Base-by-base conservation (phyloP, 2,888 invertebrate genomes). In the Antitype chi region DNA sequence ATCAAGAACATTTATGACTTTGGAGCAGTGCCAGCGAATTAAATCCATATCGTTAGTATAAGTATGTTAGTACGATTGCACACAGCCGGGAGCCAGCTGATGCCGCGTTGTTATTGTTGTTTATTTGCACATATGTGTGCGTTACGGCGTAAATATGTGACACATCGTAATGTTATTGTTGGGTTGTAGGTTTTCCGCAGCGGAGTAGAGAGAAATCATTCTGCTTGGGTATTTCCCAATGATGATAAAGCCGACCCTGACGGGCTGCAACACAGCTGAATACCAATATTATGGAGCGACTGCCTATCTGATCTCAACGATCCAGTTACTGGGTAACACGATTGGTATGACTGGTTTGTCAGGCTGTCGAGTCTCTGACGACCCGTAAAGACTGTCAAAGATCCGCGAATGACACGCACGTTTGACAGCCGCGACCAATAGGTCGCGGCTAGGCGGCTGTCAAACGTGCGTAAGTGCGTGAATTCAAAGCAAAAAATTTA, bases 11-110 rank as follows among this genome's bases (percentile, higher is more conserved):
- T 53, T 57, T 82, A 59, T 71, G 32, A 59, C 8, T 25, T 23
- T 81, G 80, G 80, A 32, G 0, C 25, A 0, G 5, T 9, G 77
- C 80, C 80, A 81, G n/a, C 15, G 32, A 74, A 82, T 76, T 76
- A 55, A 63, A 82, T 59, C 23, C 49, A 59, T 32, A 47, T 82
- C 82, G n/a, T 68, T 71, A 38, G 3, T 52, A 55, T 53, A 20
- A 20, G 17, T 52, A 5, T 9, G 0, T 25, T 47, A 53, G 43
- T 60, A 15, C 25, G 74, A 5, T 17, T 17, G 28, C 57, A 47
- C 20, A 59, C 80, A 80, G 57, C 52, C 57, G 57, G 78, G 9
- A 5, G 1, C 17, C 80, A 60, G 70, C 25, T 79, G 70, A 52
- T 60, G 47, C 23, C 17, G 23, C 25, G n/a, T 2, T 32, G 25